Conservation (phyloP, 1,140 invertebrate species). For the Drosophila melanogaster region DNA sequence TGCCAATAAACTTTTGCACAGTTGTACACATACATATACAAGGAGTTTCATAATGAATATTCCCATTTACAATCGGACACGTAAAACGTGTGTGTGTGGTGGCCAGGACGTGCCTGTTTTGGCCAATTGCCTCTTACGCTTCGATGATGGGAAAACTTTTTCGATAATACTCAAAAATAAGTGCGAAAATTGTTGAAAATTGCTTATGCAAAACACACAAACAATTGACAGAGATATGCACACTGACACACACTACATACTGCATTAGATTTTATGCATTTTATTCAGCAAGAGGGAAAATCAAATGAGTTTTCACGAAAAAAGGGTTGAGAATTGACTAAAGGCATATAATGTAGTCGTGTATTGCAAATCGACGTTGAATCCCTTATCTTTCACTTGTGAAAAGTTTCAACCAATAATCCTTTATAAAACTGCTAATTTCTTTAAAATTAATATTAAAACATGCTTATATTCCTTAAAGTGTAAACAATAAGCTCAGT, state of each 20-base stretch:
- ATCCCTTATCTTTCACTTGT: background rate
- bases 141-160: conserved; percentile 81
- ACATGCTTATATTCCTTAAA: background rate
- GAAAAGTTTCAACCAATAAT: too few relatives aligned
- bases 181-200: conserved; percentile 72
- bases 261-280: conserved; percentile 61
- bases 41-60: conserved; percentile 16
- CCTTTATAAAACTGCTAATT: too few relatives aligned
- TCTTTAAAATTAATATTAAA: background rate
- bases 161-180: conserved; percentile 83
- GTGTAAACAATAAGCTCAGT: conserved; percentile 22
- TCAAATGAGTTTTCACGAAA: background rate
- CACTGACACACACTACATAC: background rate
- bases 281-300: background rate
- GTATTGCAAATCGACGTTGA: background rate
- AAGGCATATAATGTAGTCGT: background rate
- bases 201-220: conserved; percentile 49
- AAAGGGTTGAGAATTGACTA: background rate
- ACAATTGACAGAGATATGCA: conserved; percentile 7
- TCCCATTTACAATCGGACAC: conserved; percentile 41
- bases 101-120: conserved; percentile 62
- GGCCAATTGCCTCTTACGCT: conserved; percentile 67
- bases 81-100: conserved; percentile 39
- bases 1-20: conserved; percentile 38
- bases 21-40: conserved; percentile 7